Base-by-base conservation (phyloP, 2,113 vertebrate species). In the Neopipo cinnamomea region DNA sequence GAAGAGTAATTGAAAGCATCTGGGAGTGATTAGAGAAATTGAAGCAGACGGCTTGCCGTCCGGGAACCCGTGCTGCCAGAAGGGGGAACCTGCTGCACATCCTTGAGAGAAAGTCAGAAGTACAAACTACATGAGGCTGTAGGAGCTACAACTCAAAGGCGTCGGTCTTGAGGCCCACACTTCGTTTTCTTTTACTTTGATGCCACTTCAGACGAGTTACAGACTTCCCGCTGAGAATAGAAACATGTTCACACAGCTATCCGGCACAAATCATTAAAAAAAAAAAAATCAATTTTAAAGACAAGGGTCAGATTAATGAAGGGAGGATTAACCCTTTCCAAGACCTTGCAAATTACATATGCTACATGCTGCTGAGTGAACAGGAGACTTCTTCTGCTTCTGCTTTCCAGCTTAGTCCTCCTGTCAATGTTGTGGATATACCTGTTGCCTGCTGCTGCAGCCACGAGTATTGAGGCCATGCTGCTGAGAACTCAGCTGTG, bases 61-160 rank as follows among this genome's bases (percentile, higher is more conserved):
- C 86, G 25, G 56, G 20, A 81, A 49, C 11, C 20, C 21, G 1
- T 3, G 70, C 53, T 71, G 75, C 89, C 94, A 95, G 91, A 66
- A 97, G 95, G 62, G 87, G 94, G 91, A 95, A 95, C 89, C 84
- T 89, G 83, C 47, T 71, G 44, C 66, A 49, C 61, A 25, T 37
- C 47, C 65, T 31, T 17, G 28, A 23, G 61, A 52, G 59, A 61
- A 63, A 87, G 21, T 25, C 52, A 15, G 12, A 24, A 0, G 5
- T 31, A n/a, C 24, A 25, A 70, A 39, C n/a, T 19, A 13, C 35
- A 2, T 2, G 50, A 55, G 42, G 25, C n/a, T 49, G 3, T 2
- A 20, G 13, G 31, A 67, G 50, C 9, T n/a, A 15, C 9, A 77
- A 63, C 23, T 12, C 16, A 14, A 39, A 67, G 42, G 21, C 14